Base-by-base conservation (phyloP, 2,113 vertebrate genomes). In the Amphiprion ocellaris region DNA sequence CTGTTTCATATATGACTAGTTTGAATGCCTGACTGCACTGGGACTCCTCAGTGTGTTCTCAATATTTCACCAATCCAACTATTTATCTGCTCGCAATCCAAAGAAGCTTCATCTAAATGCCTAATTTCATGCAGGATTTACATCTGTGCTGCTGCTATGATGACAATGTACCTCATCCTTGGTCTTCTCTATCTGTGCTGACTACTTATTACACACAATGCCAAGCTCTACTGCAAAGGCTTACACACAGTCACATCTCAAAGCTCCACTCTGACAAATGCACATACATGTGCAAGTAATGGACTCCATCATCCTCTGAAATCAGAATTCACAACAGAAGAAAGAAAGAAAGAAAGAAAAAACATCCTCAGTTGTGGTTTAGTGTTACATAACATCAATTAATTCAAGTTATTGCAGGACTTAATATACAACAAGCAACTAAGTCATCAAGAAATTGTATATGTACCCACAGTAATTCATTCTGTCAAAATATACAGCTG, bases 1-100 rank as follows among this genome's bases (percentile, higher is more conserved):
- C 12, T 68, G 65, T 30, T 16, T 78, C 44, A 69, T n/a, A 60
- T 44, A 46, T 30, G 21, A 39, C 74, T 24, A 4, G 41, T 44
- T 44, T 44, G 41, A 44, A 15, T 3, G 41, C 41, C 12, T 15
- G 41, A 44, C 11, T 1, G 12, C 14, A 44, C 41, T 44, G 41
- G 41, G 41, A 44, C 12, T 14, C 41, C 41, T 44, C 41, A 14
- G 41, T 3, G 41, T 15, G 41, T 44, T 44, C 41, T 14, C 41
- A 44, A 12, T 15, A 14, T 44, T 44, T 44, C 41, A 44, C 41
- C 41, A 11, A 33, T 12, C 33, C 21, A 54, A 37, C 65, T 30
- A 4, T 56, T 11, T 16, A 71, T 66, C 69, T 69, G 44, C 37
- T 53, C 47, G 9, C 52, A 17, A 76, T 10, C 41, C 44, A 26